Evolutionary conservation across 2,113 vertebrate species (phyloP).

Genomic region (Sapayoa aenigma): DNA sequence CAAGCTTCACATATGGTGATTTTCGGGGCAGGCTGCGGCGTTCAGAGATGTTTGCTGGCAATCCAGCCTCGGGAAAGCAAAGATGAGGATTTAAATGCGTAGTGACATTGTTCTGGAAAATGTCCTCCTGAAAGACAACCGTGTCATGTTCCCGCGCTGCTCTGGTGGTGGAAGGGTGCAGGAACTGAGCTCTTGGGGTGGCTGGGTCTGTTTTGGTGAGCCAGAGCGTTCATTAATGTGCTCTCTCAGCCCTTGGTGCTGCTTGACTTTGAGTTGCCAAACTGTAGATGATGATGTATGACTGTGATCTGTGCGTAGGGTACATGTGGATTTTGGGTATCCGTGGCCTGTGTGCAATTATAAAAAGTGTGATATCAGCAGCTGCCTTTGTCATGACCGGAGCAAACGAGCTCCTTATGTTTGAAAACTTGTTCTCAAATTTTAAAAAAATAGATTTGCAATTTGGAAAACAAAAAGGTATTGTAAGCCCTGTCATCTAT

Average conservation of each 20-base stretch:
- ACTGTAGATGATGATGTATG: not conserved
- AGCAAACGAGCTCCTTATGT: not conserved
- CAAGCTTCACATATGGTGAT: not conserved
- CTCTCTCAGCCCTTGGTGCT: not conserved
- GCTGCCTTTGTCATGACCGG: not conserved
- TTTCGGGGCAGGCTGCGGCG: not conserved
- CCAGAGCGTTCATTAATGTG: not conserved
- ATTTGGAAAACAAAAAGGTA: slow-evolving; percentile 16
- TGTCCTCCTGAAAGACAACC: not conserved
- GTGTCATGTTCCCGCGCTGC: not conserved
- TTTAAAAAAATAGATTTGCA: not conserved
- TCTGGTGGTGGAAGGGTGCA: not conserved
- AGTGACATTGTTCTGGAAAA: not conserved
- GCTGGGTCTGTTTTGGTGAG: not conserved
- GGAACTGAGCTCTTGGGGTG: not conserved
- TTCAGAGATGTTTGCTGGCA: slow-evolving; percentile 13
- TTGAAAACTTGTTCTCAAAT: not conserved
- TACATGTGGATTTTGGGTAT: not conserved
- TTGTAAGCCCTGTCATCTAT: not conserved
- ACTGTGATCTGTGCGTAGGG: fast-evolving
- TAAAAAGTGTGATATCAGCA: not conserved
- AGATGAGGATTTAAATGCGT: not conserved
- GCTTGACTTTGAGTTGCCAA: not conserved
- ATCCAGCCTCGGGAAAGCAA: not conserved
- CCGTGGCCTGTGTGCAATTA: not conserved